Evolutionary conservation across 2,113 vertebrate genomes (phyloP), one percentile per base, ranked within the genome.

Genomic region (Tinamus guttatus): DNA sequence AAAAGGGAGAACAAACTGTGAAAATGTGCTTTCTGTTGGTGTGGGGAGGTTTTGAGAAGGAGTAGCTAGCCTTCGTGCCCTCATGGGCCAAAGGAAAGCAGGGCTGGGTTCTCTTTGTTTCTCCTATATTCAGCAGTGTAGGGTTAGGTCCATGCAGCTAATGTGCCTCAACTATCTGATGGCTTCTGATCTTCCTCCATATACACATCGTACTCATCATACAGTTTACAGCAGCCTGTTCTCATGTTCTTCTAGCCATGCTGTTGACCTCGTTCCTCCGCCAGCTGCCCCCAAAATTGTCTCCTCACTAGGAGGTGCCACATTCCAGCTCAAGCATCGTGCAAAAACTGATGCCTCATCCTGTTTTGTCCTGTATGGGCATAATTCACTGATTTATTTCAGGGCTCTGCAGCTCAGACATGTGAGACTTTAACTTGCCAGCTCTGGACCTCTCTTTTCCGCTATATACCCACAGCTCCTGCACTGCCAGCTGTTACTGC

Each of bases 201-300:
- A 9, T 4, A 20, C 19, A 11, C 28, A 5, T 0, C 0, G 2
- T 30, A 49, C 40, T 18, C 32, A 6, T 0, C 0, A 2, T 30
- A 54, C 40, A 20, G 13, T 10, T 81, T 18, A 4, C 1, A n/a
- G 32, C 78, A 75, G 79, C 30, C 62, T 81, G 8, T 40, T 45
- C 14, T 63, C 62, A 59, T 4, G 5, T 12, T 47, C 41, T 4
- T 13, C 3, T 5, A 68, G 28, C 62, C 1, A 0, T 51, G 56
- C n/a, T 45, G 32, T 2, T 41, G 54, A 32, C 28, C 56, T 8
- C 45, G 40, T 58, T 68, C n/a, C 32, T 8, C n/a, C 32, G 21
- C 34, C 11, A 70, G n/a, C 47, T 79, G 20, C 36, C 58, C 32
- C 32, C 54, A n/a, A 32, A 67, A 20, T 32, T 45, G 6, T 32